Base-by-base conservation (phyloP, 2,888 invertebrate species). In the Idaea aversata region DNA sequence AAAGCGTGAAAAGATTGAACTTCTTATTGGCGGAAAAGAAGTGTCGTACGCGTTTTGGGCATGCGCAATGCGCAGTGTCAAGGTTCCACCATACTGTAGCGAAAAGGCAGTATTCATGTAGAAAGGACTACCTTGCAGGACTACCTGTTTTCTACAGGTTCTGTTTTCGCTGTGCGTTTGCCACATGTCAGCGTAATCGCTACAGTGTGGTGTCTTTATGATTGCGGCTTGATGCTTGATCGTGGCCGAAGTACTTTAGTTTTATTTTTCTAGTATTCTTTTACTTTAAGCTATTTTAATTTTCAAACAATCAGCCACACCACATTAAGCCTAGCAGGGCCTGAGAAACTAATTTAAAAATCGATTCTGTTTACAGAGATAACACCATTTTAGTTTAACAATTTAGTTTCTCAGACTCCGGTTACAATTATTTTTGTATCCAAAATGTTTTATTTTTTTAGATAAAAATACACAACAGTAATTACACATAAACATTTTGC, bases 251-350 rank as follows among this genome's bases (percentile, higher is more conserved):
- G 47, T 10, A 47, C 38, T 38, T 47, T 7, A 4, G 5, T 47
- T 47, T 47, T 5, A 4, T 36, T 47, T 47, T 47, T 47, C 47
- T 47, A 47, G 13, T 47, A 47, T 47, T 47, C 13, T 36, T 38
- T 38, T 38, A 38, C 38, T 38, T 7, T 47, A 47, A 47, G 47
- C 47, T 47, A 47, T 47, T 47, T 47, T 47, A 47, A 13, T 47
- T 47, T 63, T 66, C 70, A 70, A 74, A 77, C 77, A 80, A 73
- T 75, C 75, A 87, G 84, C 82, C 87, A 88, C 88, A 84, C 87
- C 89, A 90, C 88, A 86, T 77, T 80, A 90, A 90, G 88, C 88
- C 84, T 84, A 86, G 88, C 88, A 84, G 85, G 86, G 88, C 83
- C 88, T 87, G 90, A 72, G 90, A 88, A 87, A 76, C 81, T 82